Evolutionary conservation across 1,140 invertebrate genomes (phyloP).

Genomic region (Physella acuta): DNA sequence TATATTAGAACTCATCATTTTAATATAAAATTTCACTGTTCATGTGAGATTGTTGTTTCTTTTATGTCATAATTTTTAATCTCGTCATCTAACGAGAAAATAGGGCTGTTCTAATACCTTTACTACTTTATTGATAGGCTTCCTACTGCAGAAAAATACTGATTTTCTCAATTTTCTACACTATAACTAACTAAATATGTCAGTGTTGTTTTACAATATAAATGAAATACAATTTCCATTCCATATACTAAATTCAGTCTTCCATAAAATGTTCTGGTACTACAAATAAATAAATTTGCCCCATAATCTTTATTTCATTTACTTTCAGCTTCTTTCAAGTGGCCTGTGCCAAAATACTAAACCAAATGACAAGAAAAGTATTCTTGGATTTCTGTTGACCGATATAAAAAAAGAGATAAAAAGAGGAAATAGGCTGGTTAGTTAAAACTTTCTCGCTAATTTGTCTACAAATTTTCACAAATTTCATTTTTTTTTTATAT

Average conservation of each 20-base stretch:
- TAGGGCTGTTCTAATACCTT: not conserved
- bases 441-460: conserved; percentile 25
- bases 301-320: not conserved
- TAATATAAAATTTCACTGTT: no score
- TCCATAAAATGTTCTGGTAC: not conserved
- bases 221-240: not conserved
- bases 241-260: not conserved
- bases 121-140: not conserved
- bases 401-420: conserved; percentile 67
- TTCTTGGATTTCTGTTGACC: conserved; percentile 67
- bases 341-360: conserved; percentile 67
- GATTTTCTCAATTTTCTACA: no score
- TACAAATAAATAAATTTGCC: not conserved
- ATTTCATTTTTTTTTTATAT: not conserved
- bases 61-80: not conserved
- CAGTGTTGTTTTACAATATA: not conserved
- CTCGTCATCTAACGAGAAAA: not conserved
- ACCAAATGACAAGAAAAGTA: conserved; percentile 63
- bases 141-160: not conserved
- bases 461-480: not conserved
- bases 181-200: no score
- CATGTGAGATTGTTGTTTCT: not conserved
- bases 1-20: no score
- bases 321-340: conserved; percentile 67
- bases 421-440: conserved; percentile 65